A percentile compares a stretch with the other conserved stretches of the same genome.
Evolutionary conservation across 2,113 vertebrate species (phyloP).

Genomic region (Eulemur macaco): DNA sequence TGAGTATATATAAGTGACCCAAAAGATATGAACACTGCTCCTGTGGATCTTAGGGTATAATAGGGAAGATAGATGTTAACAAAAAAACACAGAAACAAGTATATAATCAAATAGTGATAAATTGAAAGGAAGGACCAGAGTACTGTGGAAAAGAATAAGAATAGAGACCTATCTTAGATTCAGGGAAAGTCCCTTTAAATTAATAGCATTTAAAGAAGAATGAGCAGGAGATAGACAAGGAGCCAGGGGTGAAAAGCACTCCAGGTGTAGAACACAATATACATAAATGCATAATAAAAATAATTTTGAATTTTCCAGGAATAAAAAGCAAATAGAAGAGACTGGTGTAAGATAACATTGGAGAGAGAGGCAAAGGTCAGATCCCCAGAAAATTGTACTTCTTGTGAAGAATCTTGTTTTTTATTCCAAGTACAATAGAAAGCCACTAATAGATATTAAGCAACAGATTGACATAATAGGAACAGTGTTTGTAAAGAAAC

Average conservation of each 20-base stretch:
- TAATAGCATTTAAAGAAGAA: background rate
- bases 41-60: background rate
- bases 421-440: background rate
- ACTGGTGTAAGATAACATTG: background rate
- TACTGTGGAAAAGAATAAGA: background rate
- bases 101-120: background rate
- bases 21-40: background rate
- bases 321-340: background rate
- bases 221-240: background rate
- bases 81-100: background rate
- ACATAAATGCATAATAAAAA: background rate
- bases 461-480: background rate
- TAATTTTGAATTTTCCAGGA: background rate
- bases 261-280: background rate
- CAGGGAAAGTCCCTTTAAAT: background rate
- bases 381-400: background rate
- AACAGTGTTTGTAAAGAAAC: background rate
- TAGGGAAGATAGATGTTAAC: background rate
- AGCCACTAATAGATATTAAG: background rate
- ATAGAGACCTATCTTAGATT: background rate
- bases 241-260: background rate
- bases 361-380: background rate
- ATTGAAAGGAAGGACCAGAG: background rate
- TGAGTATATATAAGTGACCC: background rate
- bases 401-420: background rate